Evolutionary conservation across 1,140 invertebrate species (phyloP).

Genomic region (Solen grandis): DNA sequence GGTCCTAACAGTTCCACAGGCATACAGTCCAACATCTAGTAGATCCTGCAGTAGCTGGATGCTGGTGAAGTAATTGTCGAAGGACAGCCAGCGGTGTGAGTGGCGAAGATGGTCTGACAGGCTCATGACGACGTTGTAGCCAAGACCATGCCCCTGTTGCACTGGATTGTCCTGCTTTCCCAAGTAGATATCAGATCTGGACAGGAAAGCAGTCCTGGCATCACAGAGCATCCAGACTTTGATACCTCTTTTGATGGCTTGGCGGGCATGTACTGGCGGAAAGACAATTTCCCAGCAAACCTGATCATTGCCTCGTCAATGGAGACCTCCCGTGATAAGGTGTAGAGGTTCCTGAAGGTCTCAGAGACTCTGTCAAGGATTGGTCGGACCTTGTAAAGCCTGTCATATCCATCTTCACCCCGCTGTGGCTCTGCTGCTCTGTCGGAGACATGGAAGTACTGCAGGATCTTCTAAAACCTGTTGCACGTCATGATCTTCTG

Average conservation of each 20-base stretch:
- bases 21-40: background rate
- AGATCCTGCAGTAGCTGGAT: background rate
- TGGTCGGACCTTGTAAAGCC: too few relatives aligned
- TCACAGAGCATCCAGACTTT: too few relatives aligned
- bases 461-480: conserved; percentile 57
- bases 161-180: background rate
- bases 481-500: conserved; percentile 45
- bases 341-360: too few relatives aligned
- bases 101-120: background rate
- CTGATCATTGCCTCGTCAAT: background rate
- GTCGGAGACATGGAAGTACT: conserved; percentile 65
- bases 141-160: too few relatives aligned
- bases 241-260: too few relatives aligned
- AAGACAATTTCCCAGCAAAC: background rate
- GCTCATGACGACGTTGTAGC: background rate
- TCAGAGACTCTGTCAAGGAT: too few relatives aligned
- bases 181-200: too few relatives aligned
- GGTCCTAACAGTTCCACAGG: too few relatives aligned
- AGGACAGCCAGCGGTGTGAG: background rate
- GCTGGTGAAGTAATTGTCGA: background rate
- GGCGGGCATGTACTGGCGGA: too few relatives aligned
- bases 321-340: too few relatives aligned
- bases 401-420: too few relatives aligned
- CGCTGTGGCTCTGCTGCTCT: conserved; percentile 2
- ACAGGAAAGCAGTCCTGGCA: too few relatives aligned